phyloP scores from a whole-genome alignment of 2,888 invertebrate genomes.

The Chydorus sphaericus region DNA sequence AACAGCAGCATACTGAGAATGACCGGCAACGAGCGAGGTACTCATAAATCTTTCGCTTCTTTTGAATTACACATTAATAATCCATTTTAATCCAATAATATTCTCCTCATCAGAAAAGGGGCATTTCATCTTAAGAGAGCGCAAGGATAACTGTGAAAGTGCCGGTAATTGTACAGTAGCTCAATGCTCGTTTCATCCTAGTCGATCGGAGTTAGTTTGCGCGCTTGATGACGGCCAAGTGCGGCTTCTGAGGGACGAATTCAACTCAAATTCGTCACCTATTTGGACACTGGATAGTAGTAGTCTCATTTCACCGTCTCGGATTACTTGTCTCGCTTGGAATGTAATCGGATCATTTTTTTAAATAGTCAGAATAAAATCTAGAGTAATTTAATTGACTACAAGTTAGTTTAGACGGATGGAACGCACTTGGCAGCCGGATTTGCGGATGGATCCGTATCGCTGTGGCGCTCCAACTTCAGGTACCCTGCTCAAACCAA shows the following conservation, averaged over 20 bases:
- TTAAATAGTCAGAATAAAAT: neutral
- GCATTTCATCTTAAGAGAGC: too few species aligned
- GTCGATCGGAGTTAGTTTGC: neutral
- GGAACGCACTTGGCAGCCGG: neutral
- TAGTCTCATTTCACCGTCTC: neutral
- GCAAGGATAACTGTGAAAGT: neutral
- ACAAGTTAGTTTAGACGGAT: neutral
- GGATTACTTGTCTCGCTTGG: neutral
- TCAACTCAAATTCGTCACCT: neutral
- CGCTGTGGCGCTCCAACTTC: neutral
- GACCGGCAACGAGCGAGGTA: too few species aligned
- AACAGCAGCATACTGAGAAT: too few species aligned
- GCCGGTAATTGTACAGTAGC: neutral
- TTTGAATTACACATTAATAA: too few species aligned
- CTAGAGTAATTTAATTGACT: neutral
- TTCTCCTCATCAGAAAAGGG: too few species aligned
- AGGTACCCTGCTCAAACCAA: neutral
- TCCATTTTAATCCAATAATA: too few species aligned
- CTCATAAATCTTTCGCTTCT: neutral
- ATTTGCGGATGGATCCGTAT: neutral
- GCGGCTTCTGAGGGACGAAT: neutral
- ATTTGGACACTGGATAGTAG: neutral
- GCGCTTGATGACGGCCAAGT: neutral
- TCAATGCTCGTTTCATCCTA: neutral
- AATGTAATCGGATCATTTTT: too few species aligned